phyloP scores from a whole-genome alignment of 2,888 invertebrate species.

The Thereva nobilitata region DNA sequence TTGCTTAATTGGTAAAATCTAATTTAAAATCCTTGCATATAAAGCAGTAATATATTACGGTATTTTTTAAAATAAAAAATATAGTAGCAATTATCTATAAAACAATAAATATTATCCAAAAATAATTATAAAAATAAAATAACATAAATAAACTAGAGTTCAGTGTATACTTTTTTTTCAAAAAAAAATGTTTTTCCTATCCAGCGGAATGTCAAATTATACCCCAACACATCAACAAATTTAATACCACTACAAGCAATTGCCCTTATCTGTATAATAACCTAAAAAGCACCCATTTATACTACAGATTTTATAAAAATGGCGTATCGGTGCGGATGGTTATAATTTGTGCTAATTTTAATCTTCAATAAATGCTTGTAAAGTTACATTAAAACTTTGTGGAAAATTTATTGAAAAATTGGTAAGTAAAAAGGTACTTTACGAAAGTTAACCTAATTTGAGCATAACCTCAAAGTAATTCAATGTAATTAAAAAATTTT shows the following conservation, averaged over 20 bases:
- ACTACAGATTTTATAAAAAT: conserved; percentile 35
- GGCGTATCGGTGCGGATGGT: conserved; percentile 35
- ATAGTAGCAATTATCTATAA: background rate
- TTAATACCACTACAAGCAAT: background rate
- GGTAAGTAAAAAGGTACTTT: conserved; percentile 29
- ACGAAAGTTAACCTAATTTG: conserved; percentile 39
- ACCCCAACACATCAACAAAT: background rate
- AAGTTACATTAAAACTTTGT: background rate
- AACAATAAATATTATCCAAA: conserved; percentile 2
- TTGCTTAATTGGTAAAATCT: background rate
- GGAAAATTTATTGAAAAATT: conserved; percentile 16
- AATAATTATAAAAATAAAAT: conserved; percentile 21
- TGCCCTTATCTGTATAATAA: background rate
- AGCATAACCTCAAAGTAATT: conserved; percentile 41
- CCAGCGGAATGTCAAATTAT: conserved; percentile 16
- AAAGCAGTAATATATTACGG: background rate
- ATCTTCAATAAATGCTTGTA: conserved; percentile 21
- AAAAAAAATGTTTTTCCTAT: background rate
- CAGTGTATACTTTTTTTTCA: conserved; percentile 14
- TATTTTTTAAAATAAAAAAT: background rate
- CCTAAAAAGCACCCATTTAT: background rate
- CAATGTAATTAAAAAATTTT: conserved; percentile 7
- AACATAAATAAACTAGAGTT: conserved; percentile 24
- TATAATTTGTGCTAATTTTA: conserved; percentile 26
- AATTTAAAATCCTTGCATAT: background rate